Evolutionary conservation across 2,888 invertebrate genomes (phyloP).

Genomic region (Himalopsyche japonica): DNA sequence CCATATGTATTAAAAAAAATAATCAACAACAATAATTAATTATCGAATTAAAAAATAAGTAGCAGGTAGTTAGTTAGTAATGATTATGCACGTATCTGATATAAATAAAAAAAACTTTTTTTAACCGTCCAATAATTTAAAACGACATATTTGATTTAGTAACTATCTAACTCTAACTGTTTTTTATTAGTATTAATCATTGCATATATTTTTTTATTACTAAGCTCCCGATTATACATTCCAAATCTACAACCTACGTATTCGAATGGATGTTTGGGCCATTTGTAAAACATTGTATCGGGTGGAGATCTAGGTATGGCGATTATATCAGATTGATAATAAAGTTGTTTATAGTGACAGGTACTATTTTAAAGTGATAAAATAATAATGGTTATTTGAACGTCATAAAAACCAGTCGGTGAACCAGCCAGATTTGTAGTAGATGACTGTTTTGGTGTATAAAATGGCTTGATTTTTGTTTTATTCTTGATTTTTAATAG

Average conservation of each 20-base stretch:
- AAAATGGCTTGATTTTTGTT: background rate
- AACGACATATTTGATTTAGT: background rate
- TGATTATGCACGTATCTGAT: background rate
- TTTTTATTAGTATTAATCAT: background rate
- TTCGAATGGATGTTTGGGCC: background rate
- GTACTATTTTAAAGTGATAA: background rate
- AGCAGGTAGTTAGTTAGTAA: too few relatives aligned
- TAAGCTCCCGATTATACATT: background rate
- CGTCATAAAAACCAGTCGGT: background rate
- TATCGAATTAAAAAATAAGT: too few relatives aligned
- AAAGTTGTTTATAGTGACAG: conserved; percentile 1
- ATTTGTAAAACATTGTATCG: background rate
- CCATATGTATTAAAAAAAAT: too few relatives aligned
- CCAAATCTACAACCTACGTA: background rate
- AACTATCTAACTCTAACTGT: background rate
- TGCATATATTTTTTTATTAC: background rate
- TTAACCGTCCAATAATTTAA: background rate
- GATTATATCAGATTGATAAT: background rate
- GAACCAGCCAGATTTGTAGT: background rate
- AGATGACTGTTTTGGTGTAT: background rate
- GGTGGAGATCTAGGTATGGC: background rate
- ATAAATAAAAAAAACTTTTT: background rate
- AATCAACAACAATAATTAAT: too few relatives aligned
- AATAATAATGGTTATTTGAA: background rate
- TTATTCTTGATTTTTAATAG: background rate